Percentiles rank a stretch among this genome's conserved stretches.
phyloP scores from a whole-genome alignment of 2,888 invertebrate species.

The Baronia brevicornis region DNA sequence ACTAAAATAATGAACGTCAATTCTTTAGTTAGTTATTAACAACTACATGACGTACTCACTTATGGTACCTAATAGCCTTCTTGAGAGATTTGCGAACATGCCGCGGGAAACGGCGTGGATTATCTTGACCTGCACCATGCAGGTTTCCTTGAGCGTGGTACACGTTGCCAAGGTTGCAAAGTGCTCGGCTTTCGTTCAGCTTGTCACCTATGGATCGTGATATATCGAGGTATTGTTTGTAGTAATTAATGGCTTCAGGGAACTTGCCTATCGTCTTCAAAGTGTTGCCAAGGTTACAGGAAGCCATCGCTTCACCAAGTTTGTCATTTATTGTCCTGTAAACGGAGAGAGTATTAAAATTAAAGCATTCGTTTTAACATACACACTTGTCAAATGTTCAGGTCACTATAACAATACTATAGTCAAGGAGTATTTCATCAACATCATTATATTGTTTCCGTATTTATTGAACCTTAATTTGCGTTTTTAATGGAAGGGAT shows the following conservation, averaged over 20 bases:
- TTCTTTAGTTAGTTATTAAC: no score
- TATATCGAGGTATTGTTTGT: conserved; percentile 94
- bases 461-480: no score
- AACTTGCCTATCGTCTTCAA: conserved; percentile 98
- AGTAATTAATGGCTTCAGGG: conserved; percentile 96
- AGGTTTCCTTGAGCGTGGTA: conserved; percentile 97
- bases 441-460: no score
- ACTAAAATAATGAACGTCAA: no score
- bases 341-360: no score
- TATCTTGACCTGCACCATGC: conserved; percentile 87
- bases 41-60: no score
- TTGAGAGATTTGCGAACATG: conserved; percentile 92
- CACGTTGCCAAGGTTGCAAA: conserved; percentile 98
- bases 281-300: conserved; percentile 98
- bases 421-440: no score
- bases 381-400: no score
- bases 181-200: conserved; percentile 93
- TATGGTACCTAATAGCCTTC: conserved; percentile 93
- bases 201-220: conserved; percentile 90
- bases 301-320: conserved; percentile 97
- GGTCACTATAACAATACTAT: no score
- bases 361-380: no score
- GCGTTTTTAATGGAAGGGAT: no score
- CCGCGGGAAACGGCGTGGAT: conserved; percentile 94
- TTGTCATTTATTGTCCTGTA: conserved; percentile 91